Conservation (phyloP, 2,888 invertebrate genomes). For the Drosophila mulleri region DNA sequence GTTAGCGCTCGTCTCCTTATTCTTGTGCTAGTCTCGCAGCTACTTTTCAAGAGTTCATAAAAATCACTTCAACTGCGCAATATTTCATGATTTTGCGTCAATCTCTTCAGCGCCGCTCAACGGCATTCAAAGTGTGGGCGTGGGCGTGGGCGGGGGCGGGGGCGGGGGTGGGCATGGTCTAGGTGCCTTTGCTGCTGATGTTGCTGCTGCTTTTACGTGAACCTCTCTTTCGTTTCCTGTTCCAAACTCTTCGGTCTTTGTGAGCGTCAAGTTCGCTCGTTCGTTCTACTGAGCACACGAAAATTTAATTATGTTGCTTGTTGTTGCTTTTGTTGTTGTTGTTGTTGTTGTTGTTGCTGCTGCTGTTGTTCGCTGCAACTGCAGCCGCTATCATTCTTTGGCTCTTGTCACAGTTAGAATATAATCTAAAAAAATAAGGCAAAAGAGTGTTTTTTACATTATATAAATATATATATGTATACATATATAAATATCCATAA, state of each 20-base stretch:
- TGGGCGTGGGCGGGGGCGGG: constrained; percentile 17
- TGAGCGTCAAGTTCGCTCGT: constrained; percentile 56
- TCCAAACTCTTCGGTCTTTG: constrained; percentile 28
- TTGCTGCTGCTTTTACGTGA: background rate
- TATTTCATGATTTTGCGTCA: constrained; percentile 72
- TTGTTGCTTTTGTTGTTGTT: constrained; percentile 39
- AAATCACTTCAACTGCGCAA: constrained; percentile 79
- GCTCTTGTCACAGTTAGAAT: constrained; percentile 63
- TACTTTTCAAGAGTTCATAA: constrained; percentile 74
- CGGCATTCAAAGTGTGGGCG: constrained; percentile 27
- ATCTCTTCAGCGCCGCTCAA: constrained; percentile 61
- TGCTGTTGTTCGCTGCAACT: constrained; percentile 13
- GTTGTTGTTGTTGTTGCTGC: constrained; percentile 19
- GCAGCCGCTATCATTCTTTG: constrained; percentile 50
- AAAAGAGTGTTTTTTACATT: background rate
- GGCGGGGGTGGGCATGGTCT: constrained; percentile 7
- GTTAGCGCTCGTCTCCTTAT: constrained; percentile 54
- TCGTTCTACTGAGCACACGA: constrained; percentile 68
- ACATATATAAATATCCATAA: background rate
- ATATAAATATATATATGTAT: background rate
- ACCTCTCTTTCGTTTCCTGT: background rate
- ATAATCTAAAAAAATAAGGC: constrained; percentile 29
- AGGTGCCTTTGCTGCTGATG: background rate
- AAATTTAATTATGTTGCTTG: constrained; percentile 68
- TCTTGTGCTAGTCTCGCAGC: constrained; percentile 36